Evolutionary conservation across 2,888 invertebrate species (phyloP), one percentile per base, ranked within the genome.

Genomic region (Cyaniris semiargus): DNA sequence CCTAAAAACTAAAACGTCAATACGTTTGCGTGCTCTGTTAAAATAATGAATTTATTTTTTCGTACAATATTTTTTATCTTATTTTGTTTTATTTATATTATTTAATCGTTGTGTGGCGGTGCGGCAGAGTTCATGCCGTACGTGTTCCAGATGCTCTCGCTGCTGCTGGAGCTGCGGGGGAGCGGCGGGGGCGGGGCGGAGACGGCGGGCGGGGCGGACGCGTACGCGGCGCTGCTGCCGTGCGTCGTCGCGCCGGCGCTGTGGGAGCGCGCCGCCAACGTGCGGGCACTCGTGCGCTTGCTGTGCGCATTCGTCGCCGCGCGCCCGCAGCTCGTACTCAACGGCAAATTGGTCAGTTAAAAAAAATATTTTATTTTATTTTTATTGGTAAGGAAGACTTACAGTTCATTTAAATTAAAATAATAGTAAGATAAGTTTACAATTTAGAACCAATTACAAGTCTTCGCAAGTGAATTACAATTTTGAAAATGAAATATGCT

Each of bases 61-160:
- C 18, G 5, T 53, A 53, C 53, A 5, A 15, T 18, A 31, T 34
- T 34, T 7, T 34, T 34, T 34, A 8, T 34, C 7, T 34, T 34
- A 34, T 34, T 34, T 31, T 31, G 31, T 31, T 31, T 34, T 34
- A 5, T 34, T 34, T 34, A 34, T 34, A 34, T 34, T 60, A 66
- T 44, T 5, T 66, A 27, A 66, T 27, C 13, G 1, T 8, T 1
- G 66, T 66, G 27, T 0, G n/a, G n/a, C n/a, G 71, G 13, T 53
- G 15, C 27, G 27, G 38, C 95, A 96, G 99, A 99, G 89, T 99
- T 99, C 94, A 97, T 99, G 91, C 99, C 99, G 0, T 99, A 99
- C 91, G 98, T 99, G 74, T 99, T 99, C 89, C 99, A 99, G 97
- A 96, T 99, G 92, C 93, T 99, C 66, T 98, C 99, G 0, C 94